These are phyloP conservation scores for Rhinolophus sinicus DNA, from an alignment of 2,113 vertebrate species.

Conservation along the genomic window DNA sequence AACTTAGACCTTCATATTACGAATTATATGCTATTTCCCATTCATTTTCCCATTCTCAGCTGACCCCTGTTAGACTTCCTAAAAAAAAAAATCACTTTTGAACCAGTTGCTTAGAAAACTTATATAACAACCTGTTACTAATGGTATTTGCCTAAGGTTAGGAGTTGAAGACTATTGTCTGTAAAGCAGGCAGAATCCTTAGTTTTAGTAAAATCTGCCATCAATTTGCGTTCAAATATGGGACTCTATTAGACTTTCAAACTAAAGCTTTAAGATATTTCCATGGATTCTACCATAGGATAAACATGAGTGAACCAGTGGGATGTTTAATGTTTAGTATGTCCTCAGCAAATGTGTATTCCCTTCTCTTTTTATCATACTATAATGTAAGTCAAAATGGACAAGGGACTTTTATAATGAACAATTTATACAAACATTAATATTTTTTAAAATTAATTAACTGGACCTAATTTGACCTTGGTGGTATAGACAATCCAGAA, in stretches of 20 bases:
- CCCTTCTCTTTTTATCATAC: background rate
- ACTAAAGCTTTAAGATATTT: background rate
- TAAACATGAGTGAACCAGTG: background rate
- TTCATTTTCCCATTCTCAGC: background rate
- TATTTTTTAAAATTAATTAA: background rate
- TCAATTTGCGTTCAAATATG: background rate
- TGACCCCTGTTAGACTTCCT: background rate
- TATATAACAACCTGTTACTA: background rate
- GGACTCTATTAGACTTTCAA: background rate
- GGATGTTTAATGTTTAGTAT: background rate
- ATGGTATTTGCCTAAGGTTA: background rate
- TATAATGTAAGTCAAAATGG: background rate
- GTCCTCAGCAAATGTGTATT: background rate
- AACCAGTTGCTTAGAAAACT: background rate
- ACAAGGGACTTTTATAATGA: background rate
- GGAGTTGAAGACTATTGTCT: background rate
- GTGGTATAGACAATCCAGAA: background rate
- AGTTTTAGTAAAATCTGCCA: background rate
- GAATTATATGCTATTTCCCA: background rate
- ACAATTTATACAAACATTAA: background rate
- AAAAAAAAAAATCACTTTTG: background rate
- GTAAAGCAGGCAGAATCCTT: background rate
- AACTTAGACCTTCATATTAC: background rate
- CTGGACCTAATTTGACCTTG: background rate
- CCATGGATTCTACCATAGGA: background rate